phyloP scores from a whole-genome alignment of 2,888 invertebrate species.

The Heliconius ethilla region DNA sequence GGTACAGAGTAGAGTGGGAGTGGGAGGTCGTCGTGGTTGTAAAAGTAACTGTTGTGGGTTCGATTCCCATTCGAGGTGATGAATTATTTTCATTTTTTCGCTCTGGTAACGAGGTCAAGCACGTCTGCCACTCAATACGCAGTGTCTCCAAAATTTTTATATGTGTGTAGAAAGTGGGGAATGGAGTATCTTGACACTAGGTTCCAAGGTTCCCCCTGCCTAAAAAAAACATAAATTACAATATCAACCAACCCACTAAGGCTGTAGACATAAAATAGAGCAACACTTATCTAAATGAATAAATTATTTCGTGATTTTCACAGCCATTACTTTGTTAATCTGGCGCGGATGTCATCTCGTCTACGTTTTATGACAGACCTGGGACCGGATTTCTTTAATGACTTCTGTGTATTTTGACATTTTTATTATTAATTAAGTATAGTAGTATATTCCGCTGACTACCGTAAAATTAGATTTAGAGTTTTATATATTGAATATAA shows the following conservation, averaged over 20 bases:
- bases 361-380: constrained; percentile 27
- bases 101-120: no score
- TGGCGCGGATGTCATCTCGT: constrained; percentile 26
- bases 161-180: no score
- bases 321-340: constrained; percentile 24
- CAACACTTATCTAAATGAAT: constrained; percentile 12
- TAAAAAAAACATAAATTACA: not conserved
- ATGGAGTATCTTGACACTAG: no score
- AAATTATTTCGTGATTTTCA: constrained; percentile 20
- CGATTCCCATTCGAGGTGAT: not conserved
- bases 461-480: not conserved
- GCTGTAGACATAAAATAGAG: not conserved
- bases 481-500: not conserved
- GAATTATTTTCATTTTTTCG: not conserved
- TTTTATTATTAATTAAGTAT: constrained; percentile 18
- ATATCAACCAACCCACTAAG: not conserved
- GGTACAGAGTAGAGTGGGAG: not conserved
- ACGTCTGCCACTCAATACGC: no score
- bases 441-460: not conserved
- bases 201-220: not conserved
- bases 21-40: not conserved
- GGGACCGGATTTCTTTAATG: constrained; percentile 27
- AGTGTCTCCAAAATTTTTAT: no score
- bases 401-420: constrained; percentile 17
- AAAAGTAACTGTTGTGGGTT: not conserved